A percentile compares a stretch with the other conserved stretches of the same genome.
Conservation (phyloP, 2,113 vertebrate species). For the Scartelaos histophorus region DNA sequence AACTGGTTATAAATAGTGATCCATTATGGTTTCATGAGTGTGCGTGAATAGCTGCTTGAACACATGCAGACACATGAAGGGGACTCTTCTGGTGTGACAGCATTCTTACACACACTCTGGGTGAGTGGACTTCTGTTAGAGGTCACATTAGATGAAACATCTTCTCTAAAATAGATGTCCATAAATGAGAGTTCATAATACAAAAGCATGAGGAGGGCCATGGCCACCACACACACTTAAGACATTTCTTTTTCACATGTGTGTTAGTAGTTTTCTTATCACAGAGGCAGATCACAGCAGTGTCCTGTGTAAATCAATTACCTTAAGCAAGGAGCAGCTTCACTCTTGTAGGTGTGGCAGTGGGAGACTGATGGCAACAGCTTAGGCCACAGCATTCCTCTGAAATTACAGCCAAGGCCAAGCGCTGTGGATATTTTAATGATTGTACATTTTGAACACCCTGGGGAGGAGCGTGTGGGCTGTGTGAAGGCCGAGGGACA, state of each 20-base stretch:
- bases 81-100: background rate
- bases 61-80: background rate
- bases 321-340: constrained; percentile 26
- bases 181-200: background rate
- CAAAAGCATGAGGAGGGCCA: background rate
- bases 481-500: constrained; percentile 38
- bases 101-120: background rate
- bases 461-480: constrained; percentile 48
- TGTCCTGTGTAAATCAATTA: constrained; percentile 34
- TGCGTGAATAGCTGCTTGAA: background rate
- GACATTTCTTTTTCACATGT: background rate
- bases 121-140: background rate
- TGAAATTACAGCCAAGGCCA: constrained; percentile 56
- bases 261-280: background rate
- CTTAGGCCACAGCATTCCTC: constrained; percentile 33
- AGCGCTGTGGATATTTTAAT: constrained; percentile 64
- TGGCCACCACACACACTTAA: background rate
- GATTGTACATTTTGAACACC: constrained; percentile 71
- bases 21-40: background rate
- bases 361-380: constrained; percentile 49
- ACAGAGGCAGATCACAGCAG: constrained; percentile 3
- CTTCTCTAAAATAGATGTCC: background rate
- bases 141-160: background rate
- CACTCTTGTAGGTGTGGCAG: constrained; percentile 24
- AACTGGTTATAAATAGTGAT: background rate